phyloP scores from a whole-genome alignment of 2,113 vertebrate genomes.

The Setophaga kirtlandii region DNA sequence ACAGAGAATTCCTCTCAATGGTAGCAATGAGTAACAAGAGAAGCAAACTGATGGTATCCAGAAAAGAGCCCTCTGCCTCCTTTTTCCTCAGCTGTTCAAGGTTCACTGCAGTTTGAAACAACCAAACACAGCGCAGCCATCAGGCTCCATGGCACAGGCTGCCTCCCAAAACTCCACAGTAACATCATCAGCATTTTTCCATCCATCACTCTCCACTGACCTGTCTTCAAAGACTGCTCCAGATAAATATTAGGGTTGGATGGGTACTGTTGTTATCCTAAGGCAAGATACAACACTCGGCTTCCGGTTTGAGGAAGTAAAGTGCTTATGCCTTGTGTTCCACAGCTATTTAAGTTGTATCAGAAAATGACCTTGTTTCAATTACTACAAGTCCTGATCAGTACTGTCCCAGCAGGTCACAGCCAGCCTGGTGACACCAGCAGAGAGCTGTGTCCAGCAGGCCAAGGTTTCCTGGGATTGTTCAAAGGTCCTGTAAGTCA shows the following conservation, averaged over 20 bases:
- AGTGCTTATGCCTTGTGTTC: neutral
- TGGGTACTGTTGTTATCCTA: neutral
- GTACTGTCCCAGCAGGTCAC: neutral
- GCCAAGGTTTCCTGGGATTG: neutral
- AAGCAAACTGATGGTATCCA: neutral
- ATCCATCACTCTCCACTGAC: neutral
- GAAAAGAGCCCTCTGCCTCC: neutral
- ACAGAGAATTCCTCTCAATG: neutral
- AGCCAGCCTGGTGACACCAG: neutral
- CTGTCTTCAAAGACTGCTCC: neutral
- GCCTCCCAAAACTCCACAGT: neutral
- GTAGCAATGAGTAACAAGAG: neutral
- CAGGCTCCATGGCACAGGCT: neutral
- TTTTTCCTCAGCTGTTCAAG: neutral
- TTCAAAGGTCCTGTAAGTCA: neutral
- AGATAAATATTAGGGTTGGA: neutral
- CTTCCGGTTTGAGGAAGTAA: neutral
- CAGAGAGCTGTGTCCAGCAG: neutral
- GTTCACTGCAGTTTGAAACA: neutral
- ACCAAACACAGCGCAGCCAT: neutral
- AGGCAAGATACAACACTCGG: neutral
- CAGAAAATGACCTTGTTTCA: neutral
- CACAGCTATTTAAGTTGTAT: neutral
- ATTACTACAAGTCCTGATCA: neutral
- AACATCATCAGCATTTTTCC: neutral